These are phyloP conservation scores for Acrocephalus kingi DNA, from an alignment of 2,113 vertebrate species.

Conservation along the genomic window DNA sequence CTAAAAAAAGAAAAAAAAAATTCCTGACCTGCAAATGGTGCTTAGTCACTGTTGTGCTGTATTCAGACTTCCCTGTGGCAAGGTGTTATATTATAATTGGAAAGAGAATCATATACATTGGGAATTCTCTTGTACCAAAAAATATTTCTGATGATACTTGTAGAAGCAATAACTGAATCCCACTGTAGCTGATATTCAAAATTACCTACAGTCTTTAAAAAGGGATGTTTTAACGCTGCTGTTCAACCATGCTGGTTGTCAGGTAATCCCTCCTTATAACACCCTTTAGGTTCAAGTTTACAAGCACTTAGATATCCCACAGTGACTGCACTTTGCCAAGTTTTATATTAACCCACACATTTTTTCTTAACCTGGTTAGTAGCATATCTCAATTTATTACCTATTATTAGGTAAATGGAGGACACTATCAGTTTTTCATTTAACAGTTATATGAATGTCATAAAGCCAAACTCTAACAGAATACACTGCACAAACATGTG, in stretches of 20 bases:
- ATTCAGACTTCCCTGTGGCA: not conserved
- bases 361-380: conserved; percentile 25
- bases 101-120: not conserved
- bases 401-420: not conserved
- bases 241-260: not conserved
- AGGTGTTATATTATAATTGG: not conserved
- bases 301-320: not conserved
- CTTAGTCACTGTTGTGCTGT: conserved; percentile 39
- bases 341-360: conserved; percentile 20
- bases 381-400: not conserved
- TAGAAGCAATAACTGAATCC: not conserved
- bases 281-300: conserved; percentile 21
- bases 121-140: not conserved
- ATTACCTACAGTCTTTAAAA: not conserved
- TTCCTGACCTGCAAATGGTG: conserved; percentile 1
- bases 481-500: not conserved
- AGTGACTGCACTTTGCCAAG: not conserved
- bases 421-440: not conserved
- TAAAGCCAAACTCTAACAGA: not conserved
- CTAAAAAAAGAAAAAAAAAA: not conserved
- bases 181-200: not conserved
- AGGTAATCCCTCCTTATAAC: not conserved
- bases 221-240: not conserved
- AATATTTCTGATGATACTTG: not conserved
- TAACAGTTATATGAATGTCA: not conserved